A percentile compares a stretch with the other conserved stretches of the same genome.
These are phyloP conservation scores for Anguilla pacifica DNA, from an alignment of 2,797 vertebrate genomes.

Conservation along the genomic window DNA sequence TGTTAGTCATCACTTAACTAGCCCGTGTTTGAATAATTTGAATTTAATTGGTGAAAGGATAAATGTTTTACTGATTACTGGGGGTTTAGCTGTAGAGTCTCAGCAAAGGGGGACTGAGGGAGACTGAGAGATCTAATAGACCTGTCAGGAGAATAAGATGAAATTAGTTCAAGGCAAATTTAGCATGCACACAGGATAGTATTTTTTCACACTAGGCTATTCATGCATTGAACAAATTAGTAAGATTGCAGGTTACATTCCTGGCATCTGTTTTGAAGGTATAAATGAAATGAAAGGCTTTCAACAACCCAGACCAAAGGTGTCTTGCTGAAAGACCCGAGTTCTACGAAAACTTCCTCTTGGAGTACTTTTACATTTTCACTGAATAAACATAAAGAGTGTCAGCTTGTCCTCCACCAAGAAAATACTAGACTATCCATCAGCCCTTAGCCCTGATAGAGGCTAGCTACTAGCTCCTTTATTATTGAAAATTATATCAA, in stretches of 20 bases:
- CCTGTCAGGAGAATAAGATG: not conserved
- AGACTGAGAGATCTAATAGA: not conserved
- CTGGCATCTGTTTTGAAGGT: constrained; percentile 16
- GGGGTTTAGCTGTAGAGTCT: not conserved
- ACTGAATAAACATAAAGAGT: constrained; percentile 55
- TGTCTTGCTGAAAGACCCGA: constrained; percentile 30
- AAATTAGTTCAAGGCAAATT: not conserved
- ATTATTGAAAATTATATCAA: constrained; percentile 95
- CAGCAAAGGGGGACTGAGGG: constrained; percentile 26
- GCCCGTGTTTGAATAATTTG: not conserved
- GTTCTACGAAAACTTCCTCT: constrained; percentile 48
- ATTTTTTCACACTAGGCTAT: not conserved
- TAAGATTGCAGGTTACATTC: not conserved
- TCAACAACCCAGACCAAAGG: not conserved
- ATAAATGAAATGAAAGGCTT: constrained; percentile 12
- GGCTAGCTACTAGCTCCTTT: constrained; percentile 88
- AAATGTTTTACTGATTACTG: not conserved
- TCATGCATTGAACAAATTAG: not conserved
- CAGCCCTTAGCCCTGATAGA: constrained; percentile 69
- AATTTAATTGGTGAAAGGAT: not conserved
- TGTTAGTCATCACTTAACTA: not conserved
- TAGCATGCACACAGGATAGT: not conserved
- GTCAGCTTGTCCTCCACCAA: constrained; percentile 69
- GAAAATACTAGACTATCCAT: constrained; percentile 60
- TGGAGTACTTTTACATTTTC: constrained; percentile 55